phyloP scores from a whole-genome alignment of 2,113 vertebrate species.

The Tragelaphus strepsiceros region DNA sequence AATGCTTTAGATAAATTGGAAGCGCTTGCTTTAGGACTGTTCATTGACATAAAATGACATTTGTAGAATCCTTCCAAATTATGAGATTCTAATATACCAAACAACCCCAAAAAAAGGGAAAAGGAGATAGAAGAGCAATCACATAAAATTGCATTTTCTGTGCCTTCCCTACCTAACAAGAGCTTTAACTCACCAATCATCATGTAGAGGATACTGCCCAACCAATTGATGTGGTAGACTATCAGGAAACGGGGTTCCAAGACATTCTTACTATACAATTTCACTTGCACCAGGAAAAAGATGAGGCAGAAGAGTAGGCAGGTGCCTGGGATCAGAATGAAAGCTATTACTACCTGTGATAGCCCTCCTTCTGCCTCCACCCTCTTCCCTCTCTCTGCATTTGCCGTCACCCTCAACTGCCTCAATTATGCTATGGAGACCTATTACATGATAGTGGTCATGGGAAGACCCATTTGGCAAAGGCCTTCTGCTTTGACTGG shows the following conservation, averaged over 20 bases:
- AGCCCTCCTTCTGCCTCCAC: not conserved
- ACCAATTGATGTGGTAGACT: not conserved
- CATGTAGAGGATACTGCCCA: not conserved
- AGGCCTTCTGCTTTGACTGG: not conserved
- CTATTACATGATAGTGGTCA: not conserved
- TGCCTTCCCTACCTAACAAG: not conserved
- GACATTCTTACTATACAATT: not conserved
- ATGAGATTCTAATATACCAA: not conserved
- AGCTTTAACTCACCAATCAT: slow-evolving; percentile 26
- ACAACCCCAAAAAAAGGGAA: not conserved
- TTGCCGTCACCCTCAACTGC: not conserved
- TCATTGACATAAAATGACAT: not conserved
- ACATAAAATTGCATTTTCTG: not conserved
- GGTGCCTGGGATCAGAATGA: not conserved
- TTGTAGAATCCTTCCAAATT: not conserved
- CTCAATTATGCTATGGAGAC: not conserved
- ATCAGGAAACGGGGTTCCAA: not conserved
- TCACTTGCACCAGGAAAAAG: slow-evolving; percentile 34
- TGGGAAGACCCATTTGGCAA: not conserved
- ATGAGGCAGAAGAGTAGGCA: slow-evolving; percentile 21
- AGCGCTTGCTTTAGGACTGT: not conserved
- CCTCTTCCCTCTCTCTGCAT: not conserved
- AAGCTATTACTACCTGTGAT: not conserved
- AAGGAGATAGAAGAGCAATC: not conserved
- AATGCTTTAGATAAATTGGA: not conserved